Percentiles rank a stretch among this genome's conserved stretches.
phyloP scores from a whole-genome alignment of 2,113 vertebrate species.

The Acrocephalus kingi region DNA sequence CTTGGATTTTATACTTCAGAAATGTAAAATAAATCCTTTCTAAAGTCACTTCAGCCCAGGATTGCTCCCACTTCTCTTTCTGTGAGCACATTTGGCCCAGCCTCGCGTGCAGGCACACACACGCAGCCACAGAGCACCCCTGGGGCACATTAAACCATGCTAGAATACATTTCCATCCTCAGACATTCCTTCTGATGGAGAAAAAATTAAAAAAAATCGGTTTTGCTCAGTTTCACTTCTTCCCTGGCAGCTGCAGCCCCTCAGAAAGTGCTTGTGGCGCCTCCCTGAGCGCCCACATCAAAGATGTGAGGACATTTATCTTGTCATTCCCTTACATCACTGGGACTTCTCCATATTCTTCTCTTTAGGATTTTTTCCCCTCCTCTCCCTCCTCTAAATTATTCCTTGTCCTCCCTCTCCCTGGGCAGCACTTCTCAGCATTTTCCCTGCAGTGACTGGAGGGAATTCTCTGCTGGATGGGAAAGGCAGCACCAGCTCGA shows the following conservation, averaged over 20 bases:
- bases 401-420: neutral
- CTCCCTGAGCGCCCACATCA: neutral
- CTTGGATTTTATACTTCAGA: neutral
- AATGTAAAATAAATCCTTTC: neutral
- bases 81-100: neutral
- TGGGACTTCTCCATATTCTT: neutral
- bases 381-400: neutral
- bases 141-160: neutral
- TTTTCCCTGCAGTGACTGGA: neutral
- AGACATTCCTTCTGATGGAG: neutral
- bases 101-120: rapidly evolving
- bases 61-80: neutral
- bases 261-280: neutral
- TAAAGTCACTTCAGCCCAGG: neutral
- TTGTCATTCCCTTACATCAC: neutral
- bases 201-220: neutral
- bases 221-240: neutral
- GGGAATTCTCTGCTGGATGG: neutral
- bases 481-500: neutral
- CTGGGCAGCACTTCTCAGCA: neutral
- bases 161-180: neutral
- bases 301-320: neutral
- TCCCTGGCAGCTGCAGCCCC: neutral
- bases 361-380: neutral
- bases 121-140: neutral